These are phyloP conservation scores for Syritta pipiens DNA, from an alignment of 2,888 invertebrate genomes.

Conservation along the genomic window DNA sequence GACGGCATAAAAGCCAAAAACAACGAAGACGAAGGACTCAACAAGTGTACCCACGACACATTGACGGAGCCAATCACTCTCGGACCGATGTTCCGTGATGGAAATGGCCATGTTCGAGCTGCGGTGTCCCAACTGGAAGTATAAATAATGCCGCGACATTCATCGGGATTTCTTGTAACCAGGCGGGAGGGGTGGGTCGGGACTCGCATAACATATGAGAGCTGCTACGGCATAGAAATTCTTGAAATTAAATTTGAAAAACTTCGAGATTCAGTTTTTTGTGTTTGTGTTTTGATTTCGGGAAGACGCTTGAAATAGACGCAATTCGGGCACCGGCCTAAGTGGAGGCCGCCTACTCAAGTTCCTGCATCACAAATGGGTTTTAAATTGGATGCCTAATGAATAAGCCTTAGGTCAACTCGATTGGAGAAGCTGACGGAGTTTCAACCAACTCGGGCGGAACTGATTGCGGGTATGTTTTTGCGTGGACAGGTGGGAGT, in stretches of 20 bases:
- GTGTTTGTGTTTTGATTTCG: conserved; percentile 20
- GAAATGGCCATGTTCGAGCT: conserved; percentile 64
- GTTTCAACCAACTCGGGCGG: neutral
- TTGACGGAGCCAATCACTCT: conserved; percentile 65
- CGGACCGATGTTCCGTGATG: conserved; percentile 61
- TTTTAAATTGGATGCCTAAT: conserved; percentile 22
- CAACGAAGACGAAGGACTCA: conserved; percentile 47
- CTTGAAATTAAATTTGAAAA: conserved; percentile 33
- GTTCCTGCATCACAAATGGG: conserved; percentile 18
- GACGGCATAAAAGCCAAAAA: conserved; percentile 51
- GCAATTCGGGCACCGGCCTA: neutral
- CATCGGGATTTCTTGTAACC: neutral
- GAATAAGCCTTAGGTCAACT: conserved; percentile 8
- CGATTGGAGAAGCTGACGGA: neutral
- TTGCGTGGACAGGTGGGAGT: too few relatives aligned
- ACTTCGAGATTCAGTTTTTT: conserved; percentile 5
- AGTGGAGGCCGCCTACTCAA: neutral
- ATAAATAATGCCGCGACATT: conserved; percentile 47
- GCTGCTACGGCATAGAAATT: neutral
- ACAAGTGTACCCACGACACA: conserved; percentile 55
- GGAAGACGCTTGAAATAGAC: neutral
- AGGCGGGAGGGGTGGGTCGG: neutral
- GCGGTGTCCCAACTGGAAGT: conserved; percentile 56
- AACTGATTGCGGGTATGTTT: conserved; percentile 13
- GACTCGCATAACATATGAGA: neutral